These are phyloP conservation scores for Coracias cyanogaster DNA, from an alignment of 2,797 vertebrate genomes.

Conservation along the genomic window DNA sequence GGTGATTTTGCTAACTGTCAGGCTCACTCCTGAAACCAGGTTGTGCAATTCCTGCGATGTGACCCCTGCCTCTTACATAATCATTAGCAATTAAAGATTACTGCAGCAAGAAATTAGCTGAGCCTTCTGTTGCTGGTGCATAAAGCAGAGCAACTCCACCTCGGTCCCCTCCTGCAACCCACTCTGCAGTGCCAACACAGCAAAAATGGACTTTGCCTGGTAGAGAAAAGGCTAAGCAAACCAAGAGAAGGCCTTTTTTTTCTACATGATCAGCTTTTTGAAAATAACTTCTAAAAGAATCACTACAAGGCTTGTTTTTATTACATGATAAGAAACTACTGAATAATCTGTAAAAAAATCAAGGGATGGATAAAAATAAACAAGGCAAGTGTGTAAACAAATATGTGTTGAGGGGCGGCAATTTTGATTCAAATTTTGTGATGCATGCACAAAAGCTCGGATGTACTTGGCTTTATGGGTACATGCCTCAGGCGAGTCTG, in stretches of 20 bases:
- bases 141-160: not conserved
- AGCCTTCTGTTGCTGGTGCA: not conserved
- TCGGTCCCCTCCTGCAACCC: not conserved
- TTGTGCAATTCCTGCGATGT: not conserved
- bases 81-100: constrained; percentile 57
- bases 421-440: not conserved
- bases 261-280: not conserved
- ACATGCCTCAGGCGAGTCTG: not conserved
- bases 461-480: not conserved
- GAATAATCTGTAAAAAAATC: not conserved
- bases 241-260: not conserved
- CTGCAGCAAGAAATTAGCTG: constrained; percentile 57
- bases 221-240: not conserved
- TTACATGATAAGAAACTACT: not conserved
- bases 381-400: not conserved
- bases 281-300: not conserved
- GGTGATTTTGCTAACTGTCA: not conserved
- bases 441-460: not conserved
- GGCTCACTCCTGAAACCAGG: not conserved
- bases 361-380: not conserved
- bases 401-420: accelerated
- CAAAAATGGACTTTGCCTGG: not conserved
- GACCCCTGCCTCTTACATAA: constrained; percentile 39
- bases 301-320: constrained; percentile 19
- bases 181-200: not conserved